Base-by-base conservation (phyloP, 2,113 vertebrate genomes). In the Spilogale gracilis region DNA sequence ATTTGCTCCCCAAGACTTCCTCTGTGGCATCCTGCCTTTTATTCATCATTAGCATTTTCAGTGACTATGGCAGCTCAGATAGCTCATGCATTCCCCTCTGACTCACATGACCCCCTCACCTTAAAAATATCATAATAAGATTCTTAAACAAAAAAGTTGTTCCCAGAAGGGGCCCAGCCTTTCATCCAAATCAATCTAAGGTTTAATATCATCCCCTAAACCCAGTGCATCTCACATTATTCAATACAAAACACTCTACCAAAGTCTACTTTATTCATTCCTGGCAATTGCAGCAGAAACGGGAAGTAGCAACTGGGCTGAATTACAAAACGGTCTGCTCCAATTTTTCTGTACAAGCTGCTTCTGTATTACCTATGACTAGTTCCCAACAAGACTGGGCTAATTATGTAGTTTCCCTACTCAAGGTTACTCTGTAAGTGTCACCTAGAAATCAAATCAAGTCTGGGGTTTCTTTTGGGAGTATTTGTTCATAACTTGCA, bases 291-390 rank as follows among this genome's bases (percentile, higher is more conserved):
- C 23, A 50, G 21, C 78, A 69, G 32, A 88, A 90, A 81, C 71
- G 83, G 43, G 60, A 92, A 97, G 58, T 38, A 48, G 25, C 69
- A 95, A 79, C 23, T 94, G 80, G 71, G 87, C 43, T 93, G 86
- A 54, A 67, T 69, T 84, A 85, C 60, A 91, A 97, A 96, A 74
- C 45, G 45, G 48, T 85, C 95, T 94, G 96, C 85, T 97, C 94
- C 86, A 93, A 93, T 95, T 96, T 88, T 89, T 83, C 61, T 21
- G 50, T 85, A 83, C 71, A 89, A 96, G 45, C 56, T 96, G 94
- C 58, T 88, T 97, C 21, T 43, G 14, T 92, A 88, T 96, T 73
- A 58, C 91, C 97, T 96, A 91, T 67, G 80, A 95, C 43, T 82
- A 97, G 71, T 89, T 96, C 27, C 83, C 56, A 89, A 45, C n/a